Conservation (phyloP, 2,797 vertebrate genomes). For the Gallinago solitaria region DNA sequence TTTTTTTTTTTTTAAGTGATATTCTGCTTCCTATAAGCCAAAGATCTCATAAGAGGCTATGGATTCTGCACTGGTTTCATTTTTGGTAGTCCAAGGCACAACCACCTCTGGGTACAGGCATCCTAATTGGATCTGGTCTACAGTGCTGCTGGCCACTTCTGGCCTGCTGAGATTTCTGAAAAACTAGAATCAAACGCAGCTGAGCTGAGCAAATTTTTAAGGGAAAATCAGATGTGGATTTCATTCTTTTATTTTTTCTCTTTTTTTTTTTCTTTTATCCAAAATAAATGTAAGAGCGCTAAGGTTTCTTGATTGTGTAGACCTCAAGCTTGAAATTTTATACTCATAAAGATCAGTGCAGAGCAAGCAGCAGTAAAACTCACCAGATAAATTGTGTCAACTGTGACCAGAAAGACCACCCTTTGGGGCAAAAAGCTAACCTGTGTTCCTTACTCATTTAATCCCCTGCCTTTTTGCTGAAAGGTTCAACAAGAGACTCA, state of each 20-base stretch:
- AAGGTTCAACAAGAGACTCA: background rate
- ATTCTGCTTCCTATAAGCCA: background rate
- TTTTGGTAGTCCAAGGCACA: background rate
- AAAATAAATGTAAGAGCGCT: background rate
- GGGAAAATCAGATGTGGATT: background rate
- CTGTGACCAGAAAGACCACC: background rate
- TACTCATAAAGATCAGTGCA: background rate
- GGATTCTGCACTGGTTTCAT: background rate
- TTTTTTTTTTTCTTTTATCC: background rate
- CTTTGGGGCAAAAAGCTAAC: background rate
- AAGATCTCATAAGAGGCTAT: background rate
- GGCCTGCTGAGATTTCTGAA: background rate
- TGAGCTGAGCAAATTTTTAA: background rate
- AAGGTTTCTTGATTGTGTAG: background rate
- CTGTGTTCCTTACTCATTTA: background rate
- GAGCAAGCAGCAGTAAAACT: background rate
- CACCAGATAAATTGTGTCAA: background rate
- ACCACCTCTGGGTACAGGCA: background rate
- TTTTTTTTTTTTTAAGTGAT: background rate
- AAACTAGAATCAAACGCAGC: background rate
- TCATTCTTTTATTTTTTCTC: background rate
- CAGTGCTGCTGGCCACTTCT: background rate
- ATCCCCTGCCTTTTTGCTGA: constrained; percentile 6
- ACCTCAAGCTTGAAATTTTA: background rate
- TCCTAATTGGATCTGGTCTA: background rate